A percentile compares a stretch with the other conserved stretches of the same genome.
phyloP scores from a whole-genome alignment of 2,797 vertebrate species.

The Pipistrellus pygmaeus region DNA sequence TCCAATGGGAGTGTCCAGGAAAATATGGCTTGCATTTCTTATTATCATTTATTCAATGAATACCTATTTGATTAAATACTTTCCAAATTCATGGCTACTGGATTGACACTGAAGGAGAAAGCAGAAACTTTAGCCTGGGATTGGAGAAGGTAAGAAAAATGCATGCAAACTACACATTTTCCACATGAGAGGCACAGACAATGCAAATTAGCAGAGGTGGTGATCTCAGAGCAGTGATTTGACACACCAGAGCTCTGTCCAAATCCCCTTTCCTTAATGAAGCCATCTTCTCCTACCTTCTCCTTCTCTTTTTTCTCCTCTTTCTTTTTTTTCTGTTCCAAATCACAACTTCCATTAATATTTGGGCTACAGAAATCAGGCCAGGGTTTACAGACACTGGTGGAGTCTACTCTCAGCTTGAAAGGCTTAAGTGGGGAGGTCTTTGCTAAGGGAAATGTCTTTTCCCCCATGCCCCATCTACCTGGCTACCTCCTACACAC shows the following conservation, averaged over 20 bases:
- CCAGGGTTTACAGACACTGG: not conserved
- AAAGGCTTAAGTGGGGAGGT: not conserved
- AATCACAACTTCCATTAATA: not conserved
- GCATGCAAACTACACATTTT: not conserved
- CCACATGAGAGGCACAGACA: not conserved
- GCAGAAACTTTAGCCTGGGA: not conserved
- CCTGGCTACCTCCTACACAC: not conserved
- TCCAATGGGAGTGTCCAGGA: not conserved
- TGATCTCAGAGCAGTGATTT: fast-evolving
- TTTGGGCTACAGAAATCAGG: not conserved
- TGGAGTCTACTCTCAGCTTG: not conserved
- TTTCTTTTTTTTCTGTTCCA: not conserved
- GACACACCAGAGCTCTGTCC: not conserved
- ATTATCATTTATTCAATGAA: not conserved
- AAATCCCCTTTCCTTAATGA: not conserved
- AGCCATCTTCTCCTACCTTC: not conserved
- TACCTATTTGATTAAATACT: not conserved
- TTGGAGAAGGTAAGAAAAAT: not conserved
- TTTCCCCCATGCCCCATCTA: fast-evolving
- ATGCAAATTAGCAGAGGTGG: not conserved
- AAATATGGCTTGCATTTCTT: not conserved
- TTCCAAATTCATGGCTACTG: not conserved
- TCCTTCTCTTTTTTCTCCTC: not conserved
- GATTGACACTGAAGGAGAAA: not conserved
- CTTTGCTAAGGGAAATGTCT: not conserved